phyloP scores from a whole-genome alignment of 2,113 vertebrate genomes.

The Leptocoma aspasia region DNA sequence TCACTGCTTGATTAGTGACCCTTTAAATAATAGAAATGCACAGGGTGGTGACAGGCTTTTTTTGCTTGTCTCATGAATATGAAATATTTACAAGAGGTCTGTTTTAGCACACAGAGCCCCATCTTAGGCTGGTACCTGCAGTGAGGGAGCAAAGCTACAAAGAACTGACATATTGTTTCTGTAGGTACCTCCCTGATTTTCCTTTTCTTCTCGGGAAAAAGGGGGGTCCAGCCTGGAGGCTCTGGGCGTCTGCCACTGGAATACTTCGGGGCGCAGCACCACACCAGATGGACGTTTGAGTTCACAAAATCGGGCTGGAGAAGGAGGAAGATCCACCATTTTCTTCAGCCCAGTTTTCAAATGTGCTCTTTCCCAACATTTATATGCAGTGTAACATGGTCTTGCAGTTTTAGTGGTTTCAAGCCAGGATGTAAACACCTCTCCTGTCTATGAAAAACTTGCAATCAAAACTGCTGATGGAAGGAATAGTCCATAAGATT shows the following conservation, averaged over 20 bases:
- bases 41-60: background rate
- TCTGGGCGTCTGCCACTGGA: background rate
- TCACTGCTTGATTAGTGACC: constrained; percentile 48
- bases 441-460: background rate
- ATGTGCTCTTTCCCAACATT: background rate
- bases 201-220: background rate
- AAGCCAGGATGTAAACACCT: background rate
- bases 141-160: background rate
- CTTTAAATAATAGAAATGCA: constrained; percentile 30
- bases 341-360: background rate
- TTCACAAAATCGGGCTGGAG: background rate
- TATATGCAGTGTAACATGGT: fast-evolving
- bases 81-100: background rate
- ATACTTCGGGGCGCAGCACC: background rate
- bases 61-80: constrained; percentile 1
- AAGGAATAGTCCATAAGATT: background rate
- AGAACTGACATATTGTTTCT: background rate
- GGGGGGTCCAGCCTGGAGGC: background rate
- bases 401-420: background rate
- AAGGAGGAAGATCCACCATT: background rate
- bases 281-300: background rate
- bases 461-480: fast-evolving
- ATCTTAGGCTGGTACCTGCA: background rate
- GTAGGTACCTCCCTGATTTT: background rate
- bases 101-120: background rate